Conservation (phyloP, 2,797 vertebrate species). For the Poecilia gillii region DNA sequence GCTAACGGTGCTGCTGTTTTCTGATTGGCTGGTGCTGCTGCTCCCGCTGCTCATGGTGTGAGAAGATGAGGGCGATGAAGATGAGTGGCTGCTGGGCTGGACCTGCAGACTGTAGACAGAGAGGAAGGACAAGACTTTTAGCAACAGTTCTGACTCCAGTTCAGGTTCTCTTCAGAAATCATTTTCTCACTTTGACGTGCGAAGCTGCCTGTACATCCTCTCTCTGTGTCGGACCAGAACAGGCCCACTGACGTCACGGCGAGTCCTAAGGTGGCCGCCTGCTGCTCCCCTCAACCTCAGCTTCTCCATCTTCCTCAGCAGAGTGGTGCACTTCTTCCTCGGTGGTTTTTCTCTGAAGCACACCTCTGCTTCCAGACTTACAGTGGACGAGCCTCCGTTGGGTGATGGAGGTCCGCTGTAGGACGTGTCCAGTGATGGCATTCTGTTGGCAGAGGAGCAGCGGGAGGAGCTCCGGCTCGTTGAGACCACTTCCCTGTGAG, state of each 20-base stretch:
- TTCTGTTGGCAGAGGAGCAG: constrained; percentile 78
- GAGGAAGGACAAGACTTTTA: constrained; percentile 22
- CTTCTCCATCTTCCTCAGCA: constrained; percentile 89
- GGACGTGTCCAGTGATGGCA: constrained; percentile 68
- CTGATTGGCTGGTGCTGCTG: constrained; percentile 81
- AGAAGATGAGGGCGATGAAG: constrained; percentile 68
- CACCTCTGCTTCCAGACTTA: constrained; percentile 68
- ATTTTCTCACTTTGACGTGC: constrained; percentile 49
- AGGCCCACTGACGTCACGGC: constrained; percentile 76
- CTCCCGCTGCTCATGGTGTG: constrained; percentile 74
- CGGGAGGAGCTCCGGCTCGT: constrained; percentile 75
- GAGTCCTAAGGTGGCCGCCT: constrained; percentile 31
- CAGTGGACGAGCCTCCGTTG: constrained; percentile 55
- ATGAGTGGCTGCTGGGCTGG: constrained; percentile 52
- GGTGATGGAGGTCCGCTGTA: constrained; percentile 77
- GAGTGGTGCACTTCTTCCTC: constrained; percentile 77
- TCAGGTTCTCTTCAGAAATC: background rate
- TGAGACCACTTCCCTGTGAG: constrained; percentile 9
- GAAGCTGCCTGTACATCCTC: constrained; percentile 75
- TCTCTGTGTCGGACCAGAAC: constrained; percentile 80
- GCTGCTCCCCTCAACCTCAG: constrained; percentile 74
- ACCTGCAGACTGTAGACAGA: constrained; percentile 71
- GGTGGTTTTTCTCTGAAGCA: constrained; percentile 74
- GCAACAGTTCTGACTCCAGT: background rate
- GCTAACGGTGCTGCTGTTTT: constrained; percentile 82